Evolutionary conservation across 2,113 vertebrate genomes (phyloP).

Genomic region (Cisticola juncidis): DNA sequence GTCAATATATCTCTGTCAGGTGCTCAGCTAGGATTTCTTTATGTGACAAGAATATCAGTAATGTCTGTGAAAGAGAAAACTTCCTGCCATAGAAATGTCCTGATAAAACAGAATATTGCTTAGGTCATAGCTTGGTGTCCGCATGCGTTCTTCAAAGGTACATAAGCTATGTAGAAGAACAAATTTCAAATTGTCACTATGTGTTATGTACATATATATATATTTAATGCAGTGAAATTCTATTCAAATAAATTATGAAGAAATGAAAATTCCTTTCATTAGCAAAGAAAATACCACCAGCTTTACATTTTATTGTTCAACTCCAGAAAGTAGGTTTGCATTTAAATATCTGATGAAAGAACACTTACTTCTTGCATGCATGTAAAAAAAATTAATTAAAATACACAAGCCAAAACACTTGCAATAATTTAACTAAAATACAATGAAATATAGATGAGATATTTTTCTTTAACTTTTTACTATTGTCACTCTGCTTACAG

Average conservation of each 20-base stretch:
- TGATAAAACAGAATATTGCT: background rate
- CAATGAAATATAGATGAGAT: background rate
- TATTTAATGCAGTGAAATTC: background rate
- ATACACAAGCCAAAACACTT: background rate
- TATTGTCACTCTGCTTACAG: background rate
- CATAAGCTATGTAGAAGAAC: background rate
- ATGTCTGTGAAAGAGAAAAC: background rate
- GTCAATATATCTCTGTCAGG: background rate
- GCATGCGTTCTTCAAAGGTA: background rate
- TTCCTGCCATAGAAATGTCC: background rate
- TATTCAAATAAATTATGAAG: background rate
- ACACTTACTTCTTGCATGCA: background rate
- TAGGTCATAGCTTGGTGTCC: fast-evolving
- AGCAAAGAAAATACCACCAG: background rate
- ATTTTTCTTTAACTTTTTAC: background rate
- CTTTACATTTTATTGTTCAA: background rate
- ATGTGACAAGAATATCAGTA: background rate
- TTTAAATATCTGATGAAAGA: background rate
- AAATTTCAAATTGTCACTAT: background rate
- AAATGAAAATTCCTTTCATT: background rate
- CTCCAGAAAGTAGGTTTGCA: background rate
- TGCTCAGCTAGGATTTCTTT: background rate
- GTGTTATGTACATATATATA: fast-evolving
- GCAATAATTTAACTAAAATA: background rate
- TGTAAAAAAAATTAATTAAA: background rate